These are phyloP conservation scores for Lutjanus campechanus DNA, from an alignment of 2,797 vertebrate genomes.

Conservation along the genomic window DNA sequence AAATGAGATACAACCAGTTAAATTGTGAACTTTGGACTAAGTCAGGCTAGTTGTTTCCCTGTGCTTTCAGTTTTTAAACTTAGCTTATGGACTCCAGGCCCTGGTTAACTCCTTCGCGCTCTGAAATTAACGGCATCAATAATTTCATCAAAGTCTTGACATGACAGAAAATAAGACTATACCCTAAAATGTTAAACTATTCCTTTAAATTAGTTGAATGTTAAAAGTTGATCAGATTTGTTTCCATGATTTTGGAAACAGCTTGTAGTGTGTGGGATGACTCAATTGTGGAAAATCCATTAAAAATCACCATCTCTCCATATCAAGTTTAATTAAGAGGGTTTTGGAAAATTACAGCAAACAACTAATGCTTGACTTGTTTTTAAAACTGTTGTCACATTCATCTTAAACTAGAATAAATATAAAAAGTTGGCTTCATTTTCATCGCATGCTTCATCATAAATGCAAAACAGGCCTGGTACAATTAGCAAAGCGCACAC, in stretches of 20 bases:
- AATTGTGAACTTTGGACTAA: background rate
- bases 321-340: conserved; percentile 22
- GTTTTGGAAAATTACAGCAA: conserved; percentile 12
- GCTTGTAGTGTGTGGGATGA: conserved; percentile 20
- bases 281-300: conserved; percentile 35
- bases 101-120: background rate
- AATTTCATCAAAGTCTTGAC: background rate
- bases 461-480: conserved; percentile 34
- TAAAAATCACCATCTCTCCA: conserved; percentile 29
- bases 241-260: conserved; percentile 17
- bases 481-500: conserved; percentile 5
- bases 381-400: conserved; percentile 18
- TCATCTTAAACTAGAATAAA: conserved; percentile 25
- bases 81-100: background rate
- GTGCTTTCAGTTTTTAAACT: background rate
- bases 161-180: background rate
- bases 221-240: conserved; percentile 1
- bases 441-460: background rate
- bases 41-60: background rate
- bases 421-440: conserved; percentile 9
- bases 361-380: conserved; percentile 13
- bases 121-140: background rate
- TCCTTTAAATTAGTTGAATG: background rate
- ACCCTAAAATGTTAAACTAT: background rate
- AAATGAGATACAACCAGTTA: background rate